These are phyloP conservation scores for Spilogale gracilis DNA, from an alignment of 2,113 vertebrate species.

Conservation along the genomic window DNA sequence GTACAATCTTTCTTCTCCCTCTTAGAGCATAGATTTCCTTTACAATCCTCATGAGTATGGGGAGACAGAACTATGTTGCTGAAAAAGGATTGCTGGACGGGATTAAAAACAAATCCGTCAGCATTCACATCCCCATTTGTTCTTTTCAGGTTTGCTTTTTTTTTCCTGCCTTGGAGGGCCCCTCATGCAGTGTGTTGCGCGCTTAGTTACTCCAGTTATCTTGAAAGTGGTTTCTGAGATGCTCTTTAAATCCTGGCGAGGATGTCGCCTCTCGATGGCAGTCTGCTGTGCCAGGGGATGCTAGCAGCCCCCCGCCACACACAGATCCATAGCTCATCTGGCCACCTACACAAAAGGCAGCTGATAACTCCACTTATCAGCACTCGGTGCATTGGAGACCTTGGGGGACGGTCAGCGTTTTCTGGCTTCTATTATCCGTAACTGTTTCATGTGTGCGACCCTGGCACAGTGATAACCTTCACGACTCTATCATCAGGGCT, in stretches of 20 bases:
- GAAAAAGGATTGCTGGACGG: neutral
- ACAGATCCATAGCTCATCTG: neutral
- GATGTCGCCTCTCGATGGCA: neutral
- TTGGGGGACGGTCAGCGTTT: neutral
- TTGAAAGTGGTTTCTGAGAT: slow-evolving; percentile 20
- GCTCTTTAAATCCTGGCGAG: neutral
- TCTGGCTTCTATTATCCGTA: neutral
- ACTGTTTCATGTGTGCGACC: neutral
- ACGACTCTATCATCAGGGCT: neutral
- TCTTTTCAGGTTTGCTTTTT: neutral
- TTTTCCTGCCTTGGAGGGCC: rapidly evolving
- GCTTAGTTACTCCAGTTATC: neutral
- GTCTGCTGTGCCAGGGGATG: neutral
- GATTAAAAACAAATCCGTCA: neutral
- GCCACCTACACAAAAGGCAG: neutral
- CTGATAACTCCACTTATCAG: neutral
- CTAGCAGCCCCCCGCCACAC: neutral
- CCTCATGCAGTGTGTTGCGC: neutral
- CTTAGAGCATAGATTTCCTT: slow-evolving; percentile 17
- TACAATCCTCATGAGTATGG: neutral
- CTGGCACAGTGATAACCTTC: neutral
- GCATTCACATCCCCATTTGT: neutral
- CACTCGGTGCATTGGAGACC: neutral
- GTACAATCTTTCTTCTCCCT: neutral
- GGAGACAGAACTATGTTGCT: neutral